Conservation (phyloP, 1,140 invertebrate genomes). For the Reticulitermes speratus region DNA sequence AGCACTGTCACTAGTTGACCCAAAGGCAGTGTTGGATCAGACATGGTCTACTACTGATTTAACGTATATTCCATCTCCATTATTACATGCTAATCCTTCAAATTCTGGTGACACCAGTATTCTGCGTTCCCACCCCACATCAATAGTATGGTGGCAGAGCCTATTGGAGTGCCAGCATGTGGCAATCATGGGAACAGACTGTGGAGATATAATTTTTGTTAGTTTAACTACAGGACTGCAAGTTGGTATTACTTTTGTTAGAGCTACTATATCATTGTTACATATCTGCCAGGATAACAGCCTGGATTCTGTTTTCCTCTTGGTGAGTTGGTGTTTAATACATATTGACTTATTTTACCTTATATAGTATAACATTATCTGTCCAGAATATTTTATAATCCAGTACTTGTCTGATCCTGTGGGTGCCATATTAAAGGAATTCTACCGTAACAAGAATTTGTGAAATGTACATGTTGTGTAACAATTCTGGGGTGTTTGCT, state of each 20-base stretch:
- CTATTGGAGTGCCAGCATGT: slow-evolving; percentile 58
- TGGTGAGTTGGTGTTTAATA: slow-evolving; percentile 52
- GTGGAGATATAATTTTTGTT: slow-evolving; percentile 68
- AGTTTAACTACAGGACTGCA: slow-evolving; percentile 66
- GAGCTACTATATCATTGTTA: slow-evolving; percentile 58
- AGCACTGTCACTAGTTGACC: slow-evolving; percentile 56
- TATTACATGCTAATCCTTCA: slow-evolving; percentile 42
- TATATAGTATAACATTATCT: not conserved
- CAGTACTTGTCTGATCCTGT: no score
- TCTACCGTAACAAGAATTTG: no score
- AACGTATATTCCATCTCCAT: slow-evolving; percentile 40
- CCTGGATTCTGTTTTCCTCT: slow-evolving; percentile 63
- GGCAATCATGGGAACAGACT: slow-evolving; percentile 69
- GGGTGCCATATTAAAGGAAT: no score
- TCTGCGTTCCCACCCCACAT: slow-evolving; percentile 45
- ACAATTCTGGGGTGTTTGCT: no score
- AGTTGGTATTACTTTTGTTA: slow-evolving; percentile 62
- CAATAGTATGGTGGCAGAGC: slow-evolving; percentile 72
- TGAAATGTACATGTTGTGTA: no score
- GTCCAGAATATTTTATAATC: not conserved
- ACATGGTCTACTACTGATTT: slow-evolving; percentile 57
- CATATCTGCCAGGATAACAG: slow-evolving; percentile 67
- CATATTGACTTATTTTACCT: not conserved
- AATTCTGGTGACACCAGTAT: not conserved
- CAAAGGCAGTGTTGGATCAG: slow-evolving; percentile 52